Conservation (phyloP, 2,113 vertebrate genomes). For the Zosterops pallidus region DNA sequence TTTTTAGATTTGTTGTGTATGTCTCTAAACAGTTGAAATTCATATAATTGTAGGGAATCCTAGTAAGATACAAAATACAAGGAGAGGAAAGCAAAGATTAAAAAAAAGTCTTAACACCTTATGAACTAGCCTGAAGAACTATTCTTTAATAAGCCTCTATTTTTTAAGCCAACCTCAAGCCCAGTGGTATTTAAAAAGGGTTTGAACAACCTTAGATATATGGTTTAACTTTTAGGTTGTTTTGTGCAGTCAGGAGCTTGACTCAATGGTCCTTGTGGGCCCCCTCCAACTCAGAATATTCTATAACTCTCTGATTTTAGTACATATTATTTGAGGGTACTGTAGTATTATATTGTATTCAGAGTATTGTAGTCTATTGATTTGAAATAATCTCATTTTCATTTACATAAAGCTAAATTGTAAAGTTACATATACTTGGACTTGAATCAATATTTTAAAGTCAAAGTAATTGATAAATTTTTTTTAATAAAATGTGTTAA, state of each 20-base stretch:
- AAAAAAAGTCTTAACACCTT: not conserved
- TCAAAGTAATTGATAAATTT: not conserved
- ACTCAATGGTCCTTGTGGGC: not conserved
- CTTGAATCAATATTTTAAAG: not conserved
- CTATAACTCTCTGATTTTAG: not conserved
- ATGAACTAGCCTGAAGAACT: not conserved
- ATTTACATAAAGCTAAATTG: not conserved
- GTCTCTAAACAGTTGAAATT: not conserved
- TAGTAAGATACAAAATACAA: not conserved
- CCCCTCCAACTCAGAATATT: not conserved
- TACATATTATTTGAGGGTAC: not conserved
- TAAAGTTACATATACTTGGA: not conserved
- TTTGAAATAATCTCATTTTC: not conserved
- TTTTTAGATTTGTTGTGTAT: not conserved
- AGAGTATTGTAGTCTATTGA: fast-evolving
- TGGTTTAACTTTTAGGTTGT: not conserved
- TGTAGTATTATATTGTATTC: no score
- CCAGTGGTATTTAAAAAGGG: not conserved
- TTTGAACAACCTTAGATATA: not conserved
- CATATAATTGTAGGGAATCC: not conserved
- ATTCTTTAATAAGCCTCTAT: not conserved
- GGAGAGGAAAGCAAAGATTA: not conserved
- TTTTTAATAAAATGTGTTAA: not conserved
- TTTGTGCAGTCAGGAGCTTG: not conserved
- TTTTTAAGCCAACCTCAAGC: not conserved